A percentile compares a stretch with the other conserved stretches of the same genome.
Conservation (phyloP, 2,888 invertebrate genomes). For the Cephus nigrinus region DNA sequence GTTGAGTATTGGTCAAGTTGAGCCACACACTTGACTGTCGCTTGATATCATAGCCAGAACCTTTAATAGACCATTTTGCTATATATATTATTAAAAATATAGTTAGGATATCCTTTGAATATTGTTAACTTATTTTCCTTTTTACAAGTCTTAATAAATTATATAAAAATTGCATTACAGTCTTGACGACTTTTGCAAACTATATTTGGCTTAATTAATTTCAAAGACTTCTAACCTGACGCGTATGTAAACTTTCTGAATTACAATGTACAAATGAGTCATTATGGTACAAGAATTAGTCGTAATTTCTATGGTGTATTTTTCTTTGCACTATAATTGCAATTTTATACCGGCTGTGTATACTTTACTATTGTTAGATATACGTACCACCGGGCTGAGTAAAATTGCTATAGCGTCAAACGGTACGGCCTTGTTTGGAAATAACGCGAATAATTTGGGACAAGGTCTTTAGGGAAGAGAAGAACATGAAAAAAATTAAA, state of each 20-base stretch:
- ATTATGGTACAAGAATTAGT: neutral
- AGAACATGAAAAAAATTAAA: neutral
- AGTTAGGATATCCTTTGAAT: no score
- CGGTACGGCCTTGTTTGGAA: neutral
- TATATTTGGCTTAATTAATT: neutral
- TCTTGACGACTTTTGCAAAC: neutral
- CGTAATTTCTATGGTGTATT: neutral
- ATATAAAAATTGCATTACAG: neutral
- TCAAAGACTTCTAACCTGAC: neutral
- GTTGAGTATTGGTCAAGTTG: no score
- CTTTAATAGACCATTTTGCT: conserved; percentile 8
- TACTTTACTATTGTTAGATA: neutral
- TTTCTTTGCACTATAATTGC: neutral
- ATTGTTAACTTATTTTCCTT: no score
- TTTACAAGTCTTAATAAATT: neutral
- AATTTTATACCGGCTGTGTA: neutral
- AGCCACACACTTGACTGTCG: neutral
- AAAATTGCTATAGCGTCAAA: neutral
- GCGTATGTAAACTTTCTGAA: neutral
- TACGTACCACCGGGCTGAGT: no score
- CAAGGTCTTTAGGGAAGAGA: neutral
- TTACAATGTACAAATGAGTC: neutral
- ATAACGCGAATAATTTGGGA: neutral
- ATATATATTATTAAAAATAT: no score
- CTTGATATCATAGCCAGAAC: conserved; percentile 8